A percentile compares a stretch with the other conserved stretches of the same genome.
Evolutionary conservation across 2,113 vertebrate species (phyloP).

Genomic region (Bombycilla garrulus): DNA sequence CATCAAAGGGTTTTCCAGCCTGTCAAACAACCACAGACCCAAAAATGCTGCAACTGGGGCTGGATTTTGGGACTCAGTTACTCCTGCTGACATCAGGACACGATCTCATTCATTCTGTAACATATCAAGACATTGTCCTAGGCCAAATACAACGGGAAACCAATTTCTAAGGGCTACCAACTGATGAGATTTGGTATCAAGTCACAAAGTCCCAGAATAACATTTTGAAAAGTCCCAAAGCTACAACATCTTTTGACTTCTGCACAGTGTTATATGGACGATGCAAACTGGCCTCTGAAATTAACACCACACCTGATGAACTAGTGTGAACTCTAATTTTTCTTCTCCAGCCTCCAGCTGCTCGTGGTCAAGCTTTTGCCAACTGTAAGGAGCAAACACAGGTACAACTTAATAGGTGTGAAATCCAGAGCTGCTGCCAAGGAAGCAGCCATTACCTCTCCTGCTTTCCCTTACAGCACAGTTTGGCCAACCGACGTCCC

Average conservation of each 20-base stretch:
- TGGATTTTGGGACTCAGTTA: background rate
- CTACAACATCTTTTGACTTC: background rate
- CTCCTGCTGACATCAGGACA: background rate
- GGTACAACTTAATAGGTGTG: background rate
- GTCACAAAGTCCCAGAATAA: background rate
- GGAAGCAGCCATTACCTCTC: background rate
- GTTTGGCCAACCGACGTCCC: background rate
- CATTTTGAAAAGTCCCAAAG: background rate
- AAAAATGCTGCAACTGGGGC: background rate
- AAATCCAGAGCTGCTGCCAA: background rate
- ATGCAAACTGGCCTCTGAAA: background rate
- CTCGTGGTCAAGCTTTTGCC: background rate
- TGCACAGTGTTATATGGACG: accelerated
- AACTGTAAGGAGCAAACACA: background rate
- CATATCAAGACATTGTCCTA: accelerated
- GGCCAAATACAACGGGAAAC: background rate
- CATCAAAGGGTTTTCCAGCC: background rate
- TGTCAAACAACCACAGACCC: background rate
- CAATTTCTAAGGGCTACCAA: background rate
- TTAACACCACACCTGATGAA: background rate
- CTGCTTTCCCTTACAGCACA: background rate
- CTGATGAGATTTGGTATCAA: background rate
- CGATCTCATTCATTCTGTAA: background rate
- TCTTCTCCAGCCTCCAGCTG: background rate
- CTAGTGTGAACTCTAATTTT: background rate